Evolutionary conservation across 2,797 vertebrate genomes (phyloP).

Genomic region (Hoplostethus atlanticus): DNA sequence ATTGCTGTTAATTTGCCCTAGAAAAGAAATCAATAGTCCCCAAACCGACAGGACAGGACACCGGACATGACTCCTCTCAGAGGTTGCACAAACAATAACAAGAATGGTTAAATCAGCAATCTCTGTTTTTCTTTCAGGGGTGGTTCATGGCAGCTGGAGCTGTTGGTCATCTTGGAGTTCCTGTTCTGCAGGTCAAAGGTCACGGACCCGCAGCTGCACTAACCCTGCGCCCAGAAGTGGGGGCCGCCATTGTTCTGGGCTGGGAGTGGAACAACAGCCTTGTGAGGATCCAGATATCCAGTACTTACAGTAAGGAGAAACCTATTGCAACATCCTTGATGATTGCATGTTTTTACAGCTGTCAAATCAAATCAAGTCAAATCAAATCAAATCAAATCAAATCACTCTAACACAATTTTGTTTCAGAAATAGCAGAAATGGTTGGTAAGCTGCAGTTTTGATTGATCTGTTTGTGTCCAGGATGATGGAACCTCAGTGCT

Average conservation of each 20-base stretch:
- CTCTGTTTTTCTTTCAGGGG: slow-evolving; percentile 71
- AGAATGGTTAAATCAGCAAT: neutral
- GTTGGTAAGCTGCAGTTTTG: slow-evolving; percentile 2
- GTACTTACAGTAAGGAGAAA: slow-evolving; percentile 85
- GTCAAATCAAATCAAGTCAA: no score
- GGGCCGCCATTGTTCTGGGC: slow-evolving; percentile 86
- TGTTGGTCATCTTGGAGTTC: slow-evolving; percentile 93
- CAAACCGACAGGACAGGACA: no score
- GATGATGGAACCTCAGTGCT: slow-evolving; percentile 93
- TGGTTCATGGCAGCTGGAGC: slow-evolving; percentile 90
- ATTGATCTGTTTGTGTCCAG: slow-evolving; percentile 75
- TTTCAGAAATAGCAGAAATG: no score
- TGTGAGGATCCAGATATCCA: slow-evolving; percentile 88
- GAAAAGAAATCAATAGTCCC: no score
- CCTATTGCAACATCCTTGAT: no score
- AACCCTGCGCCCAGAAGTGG: slow-evolving; percentile 86
- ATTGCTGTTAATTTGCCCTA: no score
- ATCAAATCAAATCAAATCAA: no score
- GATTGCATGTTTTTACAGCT: no score
- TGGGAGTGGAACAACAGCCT: slow-evolving; percentile 69
- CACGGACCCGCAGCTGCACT: slow-evolving; percentile 86
- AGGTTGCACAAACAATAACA: no score
- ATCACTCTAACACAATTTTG: no score
- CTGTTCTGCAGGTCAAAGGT: slow-evolving; percentile 86
- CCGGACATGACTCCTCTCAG: no score